Base-by-base conservation (phyloP, 2,797 vertebrate genomes). In the Enteromius mattozi region DNA sequence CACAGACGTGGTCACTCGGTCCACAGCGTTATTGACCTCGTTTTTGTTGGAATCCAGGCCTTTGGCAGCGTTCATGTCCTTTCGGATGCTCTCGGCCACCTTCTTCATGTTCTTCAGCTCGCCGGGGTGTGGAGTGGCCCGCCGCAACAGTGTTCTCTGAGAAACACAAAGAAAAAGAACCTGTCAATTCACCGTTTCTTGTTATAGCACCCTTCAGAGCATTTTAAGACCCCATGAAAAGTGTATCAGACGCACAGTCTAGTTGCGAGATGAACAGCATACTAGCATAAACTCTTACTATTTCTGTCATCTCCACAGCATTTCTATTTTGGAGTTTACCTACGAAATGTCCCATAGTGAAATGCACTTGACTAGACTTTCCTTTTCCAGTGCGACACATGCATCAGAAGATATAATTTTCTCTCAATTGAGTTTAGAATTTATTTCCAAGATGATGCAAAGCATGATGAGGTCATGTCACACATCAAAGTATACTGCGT, bases 41-140 rank as follows among this genome's bases (percentile, higher is more conserved):
- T 99, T 99, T 96, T 99, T 99, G 96, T 99, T 99, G 94, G 98
- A 97, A 94, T 99, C 98, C 96, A 99, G 95, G 95, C 95, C 97
- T 96, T 98, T 99, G 94, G 98, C 97, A 82, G 97, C 97, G 51
- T 97, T 98, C 96, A 98, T 92, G 93, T 99, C 97, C 9, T 98
- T 99, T 91, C 97, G 96, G 87, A 99, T 93, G 92, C 96, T 99
- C 94, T 99, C 98, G 16, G 94, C 97, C 30, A 95, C 95, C 94
- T 97, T 99, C 94, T 99, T 99, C 98, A 99, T 97, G 66, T 92
- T 96, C 95, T 96, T 99, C 91, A 99, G 94, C 92, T 99, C 97
- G 1, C 97, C 97, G 0, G 98, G 98, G 92, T 99, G 98, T 89
- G 98, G 98, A 10, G 98, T 99, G 88, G 98, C 98, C 86, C 96